phyloP scores from a whole-genome alignment of 2,888 invertebrate species.

The Cataglyphis altisquamis region DNA sequence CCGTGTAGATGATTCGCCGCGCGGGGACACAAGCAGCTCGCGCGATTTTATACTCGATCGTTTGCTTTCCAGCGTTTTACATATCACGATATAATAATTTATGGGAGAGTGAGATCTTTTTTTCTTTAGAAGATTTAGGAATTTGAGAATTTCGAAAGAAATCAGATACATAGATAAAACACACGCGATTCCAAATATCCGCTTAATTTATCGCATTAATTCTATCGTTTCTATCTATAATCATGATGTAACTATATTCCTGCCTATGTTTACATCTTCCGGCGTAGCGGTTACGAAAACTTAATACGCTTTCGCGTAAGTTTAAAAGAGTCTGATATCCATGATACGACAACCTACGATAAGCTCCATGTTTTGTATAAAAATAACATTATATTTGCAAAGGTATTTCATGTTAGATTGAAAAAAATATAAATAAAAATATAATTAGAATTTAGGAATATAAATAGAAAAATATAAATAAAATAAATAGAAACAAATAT shows the following conservation, averaged over 20 bases:
- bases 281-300: slow-evolving; percentile 22
- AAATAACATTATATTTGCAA: slow-evolving; percentile 41
- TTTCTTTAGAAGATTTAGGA: not conserved
- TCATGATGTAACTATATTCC: not conserved
- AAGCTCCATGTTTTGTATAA: slow-evolving; percentile 13
- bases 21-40: slow-evolving; percentile 23
- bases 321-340: slow-evolving; percentile 31
- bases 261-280: slow-evolving; percentile 3
- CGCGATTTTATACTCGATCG: slow-evolving; percentile 17
- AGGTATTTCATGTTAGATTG: slow-evolving; percentile 11
- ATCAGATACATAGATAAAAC: not conserved
- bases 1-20: slow-evolving; percentile 41
- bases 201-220: not conserved
- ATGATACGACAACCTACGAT: slow-evolving; percentile 19
- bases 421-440: not conserved
- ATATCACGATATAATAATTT: not conserved
- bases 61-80: slow-evolving; percentile 1
- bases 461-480: no score
- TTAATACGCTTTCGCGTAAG: slow-evolving; percentile 35
- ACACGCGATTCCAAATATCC: no score
- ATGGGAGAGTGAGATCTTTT: not conserved
- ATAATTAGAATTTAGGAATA: no score
- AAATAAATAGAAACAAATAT: no score
- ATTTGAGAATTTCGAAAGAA: not conserved
- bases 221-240: not conserved